A percentile compares a stretch with the other conserved stretches of the same genome.
Conservation (phyloP, 2,797 vertebrate species). For the Kryptolebias ocellatus region DNA sequence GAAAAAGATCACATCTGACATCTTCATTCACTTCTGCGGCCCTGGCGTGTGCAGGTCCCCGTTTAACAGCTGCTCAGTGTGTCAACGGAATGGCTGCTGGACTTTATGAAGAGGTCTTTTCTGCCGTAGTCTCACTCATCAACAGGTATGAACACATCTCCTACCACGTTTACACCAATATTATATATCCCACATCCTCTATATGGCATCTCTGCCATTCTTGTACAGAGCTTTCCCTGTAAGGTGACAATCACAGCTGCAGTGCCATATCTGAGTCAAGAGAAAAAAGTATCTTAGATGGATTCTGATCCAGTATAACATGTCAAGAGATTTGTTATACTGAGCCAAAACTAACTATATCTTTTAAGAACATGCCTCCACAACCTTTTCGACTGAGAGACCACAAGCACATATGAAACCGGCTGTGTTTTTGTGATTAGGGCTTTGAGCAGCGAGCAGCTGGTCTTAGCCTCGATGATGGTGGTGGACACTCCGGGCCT, state of each 20-base stretch:
- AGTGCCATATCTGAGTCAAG: no score
- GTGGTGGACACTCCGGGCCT: constrained; percentile 92
- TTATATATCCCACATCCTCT: not conserved
- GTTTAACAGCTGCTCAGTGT: constrained; percentile 89
- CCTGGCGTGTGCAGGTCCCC: constrained; percentile 79
- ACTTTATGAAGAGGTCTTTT: constrained; percentile 94
- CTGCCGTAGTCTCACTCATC: constrained; percentile 87
- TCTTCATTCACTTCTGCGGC: not conserved
- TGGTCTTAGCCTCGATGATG: constrained; percentile 88
- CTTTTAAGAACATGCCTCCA: no score
- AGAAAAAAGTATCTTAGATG: no score
- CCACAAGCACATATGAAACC: not conserved
- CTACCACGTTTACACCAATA: no score
- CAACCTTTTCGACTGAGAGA: no score
- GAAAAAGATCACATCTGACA: not conserved
- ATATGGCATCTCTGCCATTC: not conserved
- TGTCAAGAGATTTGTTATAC: no score
- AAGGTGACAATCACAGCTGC: no score
- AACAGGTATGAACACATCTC: constrained; percentile 85
- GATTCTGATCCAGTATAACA: no score
- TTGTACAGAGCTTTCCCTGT: not conserved
- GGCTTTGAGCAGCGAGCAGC: constrained; percentile 87
- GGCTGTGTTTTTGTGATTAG: constrained; percentile 67
- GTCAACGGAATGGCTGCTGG: constrained; percentile 92
- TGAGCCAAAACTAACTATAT: no score